These are phyloP conservation scores for Salvelinus alpinus DNA, from an alignment of 2,113 vertebrate genomes.

Conservation along the genomic window DNA sequence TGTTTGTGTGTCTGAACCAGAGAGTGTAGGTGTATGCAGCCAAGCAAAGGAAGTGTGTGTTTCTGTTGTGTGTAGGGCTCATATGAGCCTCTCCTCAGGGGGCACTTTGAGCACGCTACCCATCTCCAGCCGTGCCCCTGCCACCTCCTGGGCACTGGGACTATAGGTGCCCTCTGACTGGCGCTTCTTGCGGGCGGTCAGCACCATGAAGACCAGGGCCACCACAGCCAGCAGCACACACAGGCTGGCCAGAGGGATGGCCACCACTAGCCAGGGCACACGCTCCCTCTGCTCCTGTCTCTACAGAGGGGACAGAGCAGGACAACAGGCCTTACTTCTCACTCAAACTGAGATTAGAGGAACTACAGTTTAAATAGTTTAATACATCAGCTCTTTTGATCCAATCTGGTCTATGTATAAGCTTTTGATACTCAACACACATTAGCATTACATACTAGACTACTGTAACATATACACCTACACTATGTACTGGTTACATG, in stretches of 20 bases:
- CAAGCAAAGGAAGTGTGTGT: not conserved
- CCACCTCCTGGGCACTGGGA: constrained; percentile 95
- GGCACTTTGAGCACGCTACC: constrained; percentile 97
- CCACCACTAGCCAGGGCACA: constrained; percentile 86
- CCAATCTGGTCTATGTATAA: not conserved
- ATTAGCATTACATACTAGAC: not conserved
- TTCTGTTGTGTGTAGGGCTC: constrained; percentile 26
- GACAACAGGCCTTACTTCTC: not conserved
- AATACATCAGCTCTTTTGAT: not conserved
- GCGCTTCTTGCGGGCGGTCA: constrained; percentile 91
- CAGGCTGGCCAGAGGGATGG: constrained; percentile 86
- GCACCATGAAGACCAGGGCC: constrained; percentile 83
- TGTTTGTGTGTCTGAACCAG: constrained; percentile 1
- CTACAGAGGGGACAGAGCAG: constrained; percentile 72
- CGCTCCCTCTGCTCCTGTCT: constrained; percentile 70
- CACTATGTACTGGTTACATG: not conserved
- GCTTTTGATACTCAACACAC: not conserved
- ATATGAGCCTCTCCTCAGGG: constrained; percentile 92
- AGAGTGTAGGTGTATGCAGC: not conserved
- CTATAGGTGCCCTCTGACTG: constrained; percentile 97
- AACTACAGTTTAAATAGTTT: too few relatives aligned
- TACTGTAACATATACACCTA: too few relatives aligned
- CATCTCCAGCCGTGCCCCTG: constrained; percentile 95
- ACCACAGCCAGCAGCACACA: constrained; percentile 84
- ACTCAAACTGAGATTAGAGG: not conserved